Percentiles rank a stretch among this genome's conserved stretches.
These are phyloP conservation scores for Centroberyx gerrardi DNA, from an alignment of 2,797 vertebrate genomes.

Conservation along the genomic window DNA sequence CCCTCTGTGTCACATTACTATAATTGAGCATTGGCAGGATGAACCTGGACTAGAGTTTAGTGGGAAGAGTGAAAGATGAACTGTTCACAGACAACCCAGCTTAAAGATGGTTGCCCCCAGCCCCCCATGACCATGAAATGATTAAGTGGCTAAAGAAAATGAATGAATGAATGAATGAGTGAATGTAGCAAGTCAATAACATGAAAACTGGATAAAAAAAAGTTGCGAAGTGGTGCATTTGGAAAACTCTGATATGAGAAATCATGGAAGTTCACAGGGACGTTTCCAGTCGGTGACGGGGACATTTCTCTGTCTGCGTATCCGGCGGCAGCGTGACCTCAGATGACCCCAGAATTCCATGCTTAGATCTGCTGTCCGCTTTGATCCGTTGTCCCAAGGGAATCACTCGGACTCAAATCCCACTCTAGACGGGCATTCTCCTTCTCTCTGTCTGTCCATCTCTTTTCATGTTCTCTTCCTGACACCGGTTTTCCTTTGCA, in stretches of 20 bases:
- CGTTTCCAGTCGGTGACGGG: background rate
- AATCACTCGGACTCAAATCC: slow-evolving; percentile 22
- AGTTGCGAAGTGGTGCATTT: background rate
- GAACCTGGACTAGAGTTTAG: background rate
- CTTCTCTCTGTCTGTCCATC: slow-evolving; percentile 17
- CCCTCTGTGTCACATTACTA: too few species aligned
- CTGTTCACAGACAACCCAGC: slow-evolving; percentile 1
- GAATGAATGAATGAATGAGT: background rate
- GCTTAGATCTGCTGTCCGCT: slow-evolving; percentile 29
- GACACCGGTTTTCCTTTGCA: slow-evolving; percentile 36
- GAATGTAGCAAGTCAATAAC: background rate
- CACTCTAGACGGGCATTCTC: slow-evolving; percentile 42
- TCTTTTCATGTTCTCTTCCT: slow-evolving; percentile 43
- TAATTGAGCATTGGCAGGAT: too few species aligned
- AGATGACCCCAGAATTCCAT: slow-evolving; percentile 47
- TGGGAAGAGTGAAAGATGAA: slow-evolving; percentile 6
- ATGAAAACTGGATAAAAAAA: background rate
- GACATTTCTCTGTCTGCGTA: slow-evolving; percentile 1
- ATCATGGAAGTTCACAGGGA: slow-evolving; percentile 18
- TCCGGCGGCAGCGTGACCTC: slow-evolving; percentile 9
- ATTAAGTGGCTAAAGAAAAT: background rate
- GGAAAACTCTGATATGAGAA: background rate
- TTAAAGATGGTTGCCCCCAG: background rate
- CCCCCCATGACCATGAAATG: too few species aligned
- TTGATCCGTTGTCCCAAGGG: slow-evolving; percentile 40